Evolutionary conservation across 2,113 vertebrate genomes (phyloP).

Genomic region (Chitala chitala): DNA sequence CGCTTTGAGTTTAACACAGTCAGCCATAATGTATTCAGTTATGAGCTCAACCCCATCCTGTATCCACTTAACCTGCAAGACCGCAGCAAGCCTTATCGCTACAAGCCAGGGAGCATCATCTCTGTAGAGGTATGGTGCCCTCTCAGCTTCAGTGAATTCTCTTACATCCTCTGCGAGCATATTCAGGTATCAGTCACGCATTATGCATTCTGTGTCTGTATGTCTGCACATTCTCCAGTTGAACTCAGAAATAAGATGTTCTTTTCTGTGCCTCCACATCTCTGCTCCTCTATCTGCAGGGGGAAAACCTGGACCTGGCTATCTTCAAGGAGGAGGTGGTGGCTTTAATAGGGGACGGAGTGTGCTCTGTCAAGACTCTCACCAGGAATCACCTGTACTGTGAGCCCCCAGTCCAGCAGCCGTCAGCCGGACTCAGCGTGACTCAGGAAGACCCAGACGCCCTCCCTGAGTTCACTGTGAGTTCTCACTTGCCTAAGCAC

Average conservation of each 20-base stretch:
- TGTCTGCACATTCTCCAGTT: too few relatives aligned
- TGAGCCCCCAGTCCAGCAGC: constrained; percentile 84
- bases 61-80: constrained; percentile 74
- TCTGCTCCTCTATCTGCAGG: constrained; percentile 70
- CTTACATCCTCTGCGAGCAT: too few relatives aligned
- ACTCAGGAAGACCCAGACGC: constrained; percentile 73
- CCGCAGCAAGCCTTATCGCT: constrained; percentile 73
- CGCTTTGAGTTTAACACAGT: constrained; percentile 76
- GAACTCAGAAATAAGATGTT: too few relatives aligned
- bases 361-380: constrained; percentile 87
- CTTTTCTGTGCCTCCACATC: too few relatives aligned
- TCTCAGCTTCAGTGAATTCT: too few relatives aligned
- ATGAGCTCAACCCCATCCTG: constrained; percentile 78
- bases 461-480: constrained; percentile 87
- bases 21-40: constrained; percentile 74
- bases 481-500: constrained; percentile 26
- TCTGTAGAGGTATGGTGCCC: constrained; percentile 80
- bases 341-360: constrained; percentile 84
- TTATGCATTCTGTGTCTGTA: too few relatives aligned
- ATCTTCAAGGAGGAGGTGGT: constrained; percentile 94
- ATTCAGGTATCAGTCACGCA: too few relatives aligned
- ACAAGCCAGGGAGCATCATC: constrained; percentile 94
- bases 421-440: constrained; percentile 57
- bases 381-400: constrained; percentile 93
- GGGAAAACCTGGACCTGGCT: constrained; percentile 89